These are phyloP conservation scores for Thymelicus sylvestris DNA, from an alignment of 2,888 invertebrate species.

Conservation along the genomic window DNA sequence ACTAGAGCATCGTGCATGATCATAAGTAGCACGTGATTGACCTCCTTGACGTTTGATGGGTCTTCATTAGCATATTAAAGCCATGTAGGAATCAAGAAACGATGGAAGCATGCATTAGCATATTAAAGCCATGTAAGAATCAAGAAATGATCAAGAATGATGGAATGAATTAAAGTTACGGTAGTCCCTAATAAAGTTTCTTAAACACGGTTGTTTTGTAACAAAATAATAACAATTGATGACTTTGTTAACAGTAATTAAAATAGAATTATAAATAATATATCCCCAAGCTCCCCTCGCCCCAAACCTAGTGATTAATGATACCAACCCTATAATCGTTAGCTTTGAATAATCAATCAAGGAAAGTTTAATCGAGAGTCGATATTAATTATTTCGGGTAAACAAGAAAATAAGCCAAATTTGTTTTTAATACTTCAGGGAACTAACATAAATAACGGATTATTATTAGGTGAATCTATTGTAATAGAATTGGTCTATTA, in stretches of 20 bases:
- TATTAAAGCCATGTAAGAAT: no score
- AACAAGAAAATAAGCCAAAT: slow-evolving; percentile 32
- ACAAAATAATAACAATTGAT: slow-evolving; percentile 31
- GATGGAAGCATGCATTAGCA: no score
- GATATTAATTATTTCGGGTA: slow-evolving; percentile 32
- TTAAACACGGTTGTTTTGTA: slow-evolving; percentile 3
- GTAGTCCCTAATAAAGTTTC: neutral
- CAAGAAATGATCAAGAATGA: no score
- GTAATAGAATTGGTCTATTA: no score
- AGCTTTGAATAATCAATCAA: slow-evolving; percentile 35
- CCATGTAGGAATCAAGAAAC: no score
- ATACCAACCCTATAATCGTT: slow-evolving; percentile 28
- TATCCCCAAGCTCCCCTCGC: slow-evolving; percentile 18
- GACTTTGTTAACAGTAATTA: slow-evolving; percentile 33
- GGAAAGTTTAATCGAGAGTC: slow-evolving; percentile 28
- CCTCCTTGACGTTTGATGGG: no score
- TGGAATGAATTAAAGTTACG: neutral
- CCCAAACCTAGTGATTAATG: slow-evolving; percentile 29
- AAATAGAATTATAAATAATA: slow-evolving; percentile 27
- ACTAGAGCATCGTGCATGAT: no score
- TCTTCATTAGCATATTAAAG: no score
- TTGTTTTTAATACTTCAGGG: slow-evolving; percentile 29
- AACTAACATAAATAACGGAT: slow-evolving; percentile 4
- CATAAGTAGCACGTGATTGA: no score
- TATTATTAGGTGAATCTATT: neutral